Base-by-base conservation (phyloP, 2,888 invertebrate genomes). In the Rhagonycha lutea region DNA sequence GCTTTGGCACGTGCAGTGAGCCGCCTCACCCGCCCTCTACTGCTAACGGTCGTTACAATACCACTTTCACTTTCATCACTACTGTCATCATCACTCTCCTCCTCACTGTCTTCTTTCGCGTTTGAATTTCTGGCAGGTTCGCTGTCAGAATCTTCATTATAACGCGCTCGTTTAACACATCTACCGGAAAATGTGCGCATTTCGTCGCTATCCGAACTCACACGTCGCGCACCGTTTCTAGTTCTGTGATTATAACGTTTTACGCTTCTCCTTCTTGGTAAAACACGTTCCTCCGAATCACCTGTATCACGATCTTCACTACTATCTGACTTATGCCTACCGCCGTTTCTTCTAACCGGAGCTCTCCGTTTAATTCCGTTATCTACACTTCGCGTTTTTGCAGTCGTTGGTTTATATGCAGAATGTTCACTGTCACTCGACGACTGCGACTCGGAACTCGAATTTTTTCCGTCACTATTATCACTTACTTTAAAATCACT, bases 21-120 rank as follows among this genome's bases (percentile, higher is more conserved):
- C 87, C 94, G 94, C 71, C 97, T 91, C 73, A 97, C 92, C 62
- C 97, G 91, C 3, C 97, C 97, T 71, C 97, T 91, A 82, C 96
- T 96, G 85, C 94, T 95, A 32, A 94, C 91, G 82, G 91, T 92
- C 68, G 91, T 76, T 12, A 80, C 63, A 28, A 72, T 32, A 68
- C 69, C 69, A 14, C 87, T 67, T 32, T 78, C 75, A 75, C 77
- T 79, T 32, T 73, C 67, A 18, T 73, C 75, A 14, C 29, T 47
- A 65, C 71, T 67, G 23, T 71, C 69, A n/a, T 69, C 73, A 18
- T 61, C 65, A 29, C 62, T 73, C 71, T 24, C 76, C 61, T 68
- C 72, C 12, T 61, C 60, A 60, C 69, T n/a, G 14, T 14, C 23
- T 10, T 47, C 7, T 83, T 82, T 71, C n/a, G 2, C 8, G n/a